Base-by-base conservation (phyloP, 2,797 vertebrate genomes). In the Phoebastria nigripes region DNA sequence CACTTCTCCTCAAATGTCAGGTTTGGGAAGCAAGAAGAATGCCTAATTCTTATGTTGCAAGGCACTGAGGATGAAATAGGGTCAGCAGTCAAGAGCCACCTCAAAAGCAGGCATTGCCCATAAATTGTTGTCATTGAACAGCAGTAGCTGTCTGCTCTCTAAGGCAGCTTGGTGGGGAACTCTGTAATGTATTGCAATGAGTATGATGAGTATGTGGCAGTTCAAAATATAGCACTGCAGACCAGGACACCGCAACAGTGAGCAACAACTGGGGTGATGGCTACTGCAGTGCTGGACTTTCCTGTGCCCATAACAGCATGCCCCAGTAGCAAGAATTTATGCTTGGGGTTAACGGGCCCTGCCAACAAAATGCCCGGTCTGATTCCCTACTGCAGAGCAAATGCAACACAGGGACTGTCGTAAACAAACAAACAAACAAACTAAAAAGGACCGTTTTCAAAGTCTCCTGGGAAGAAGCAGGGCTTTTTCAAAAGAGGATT, bases 111-210 rank as follows among this genome's bases (percentile, higher is more conserved):
- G 5, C 44, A 1, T 16, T 39, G 51, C 46, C 35, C 63, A 3
- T 31, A 19, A 59, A 33, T 58, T 31, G 49, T 29, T 39, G 6
- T 7, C 17, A 0, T 1, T 4, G 70, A 62, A 3, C 33, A 39
- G 52, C 56, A 15, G 56, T 28, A 26, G 46, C 52, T 39, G 33
- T 12, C 65, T 35, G 51, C 54, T 74, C 12, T 54, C 72, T 29
- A 9, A 25, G 59, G 65, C 66, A 35, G 42, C n/a, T n/a, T 11
- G 33, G 33, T 25, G 33, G 26, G 41, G 31, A 56, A 1, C 24
- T 16, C 31, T 44, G 47, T 4, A 16, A 11, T 1, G 26, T 4
- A 3, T 5, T 11, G 65, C 31, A 1, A 3, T 2, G 39, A 35
- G 22, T 5, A 18, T 2, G 35, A 63, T 0, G 59, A 55, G 35